Base-by-base conservation (phyloP, 2,888 invertebrate genomes). In the Aphidoletes aphidimyza region DNA sequence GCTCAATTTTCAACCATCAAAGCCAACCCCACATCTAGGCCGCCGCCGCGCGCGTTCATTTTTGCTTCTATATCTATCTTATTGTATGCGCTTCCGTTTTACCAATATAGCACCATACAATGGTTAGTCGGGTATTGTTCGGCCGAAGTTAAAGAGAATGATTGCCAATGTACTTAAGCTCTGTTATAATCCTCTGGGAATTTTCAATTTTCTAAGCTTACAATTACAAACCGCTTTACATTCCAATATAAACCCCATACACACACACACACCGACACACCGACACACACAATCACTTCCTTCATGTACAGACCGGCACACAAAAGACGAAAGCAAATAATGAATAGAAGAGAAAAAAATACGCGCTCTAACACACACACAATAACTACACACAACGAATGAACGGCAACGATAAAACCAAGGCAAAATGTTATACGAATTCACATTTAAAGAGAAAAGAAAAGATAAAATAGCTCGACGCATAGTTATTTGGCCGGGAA, bases 201-300 rank as follows among this genome's bases (percentile, higher is more conserved):
- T 54, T 54, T 54, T 54, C 54, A 54, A 54, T 54, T 54, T 54
- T 54, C 54, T 54, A 54, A 54, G 54, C 54, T 54, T 54, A 26
- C 54, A 26, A 54, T 54, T 54, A 54, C 54, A 54, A 54, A 54
- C 54, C 54, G 22, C 22, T 54, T 26, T 47, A 17, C 54, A 54
- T 22, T 54, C 26, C 54, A 26, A 3, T 5, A 5, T 5, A 26
- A 22, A 2, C 3, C 8, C 8, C 42, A 9, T 42, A 42, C 42
- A 6, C 42, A 42, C 42, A 42, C 6, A 9, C 6, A 42, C 14
- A 42, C 6, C 14, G 14, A 42, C 8, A 42, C n/a, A 42, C 8
- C 42, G 42, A 42, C 6, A 26, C 54, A 54, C 22, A 22, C 26
- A 26, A 54, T 22, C 22, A 26, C 19, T 47, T 47, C 47, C n/a